A percentile compares a stretch with the other conserved stretches of the same genome.
These are phyloP conservation scores for Ia io DNA, from an alignment of 2,113 vertebrate genomes.

Conservation along the genomic window DNA sequence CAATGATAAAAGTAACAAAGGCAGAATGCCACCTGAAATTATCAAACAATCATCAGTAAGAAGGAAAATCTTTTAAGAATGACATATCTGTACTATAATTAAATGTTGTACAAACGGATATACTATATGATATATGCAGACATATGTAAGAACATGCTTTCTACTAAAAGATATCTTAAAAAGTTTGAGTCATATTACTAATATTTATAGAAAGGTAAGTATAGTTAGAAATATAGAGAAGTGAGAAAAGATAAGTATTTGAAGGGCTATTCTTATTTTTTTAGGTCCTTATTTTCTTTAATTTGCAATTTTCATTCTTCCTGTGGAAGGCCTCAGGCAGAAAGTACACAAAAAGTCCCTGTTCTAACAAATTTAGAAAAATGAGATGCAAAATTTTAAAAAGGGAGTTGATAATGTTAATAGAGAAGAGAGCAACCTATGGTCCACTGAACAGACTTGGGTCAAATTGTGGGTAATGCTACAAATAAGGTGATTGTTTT, in stretches of 20 bases:
- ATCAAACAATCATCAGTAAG: neutral
- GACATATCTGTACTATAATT: neutral
- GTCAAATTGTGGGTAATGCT: neutral
- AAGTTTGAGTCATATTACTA: slow-evolving; percentile 22
- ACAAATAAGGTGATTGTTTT: neutral
- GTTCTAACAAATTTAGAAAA: slow-evolving; percentile 41
- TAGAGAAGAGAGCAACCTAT: neutral
- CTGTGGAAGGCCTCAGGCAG: slow-evolving; percentile 34
- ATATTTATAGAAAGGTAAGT: slow-evolving; percentile 30
- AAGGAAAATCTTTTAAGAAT: neutral
- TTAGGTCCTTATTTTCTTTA: slow-evolving; percentile 47
- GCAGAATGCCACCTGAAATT: neutral
- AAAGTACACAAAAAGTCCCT: slow-evolving; percentile 56
- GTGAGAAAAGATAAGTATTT: slow-evolving; percentile 45
- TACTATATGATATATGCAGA: neutral
- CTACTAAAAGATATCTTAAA: slow-evolving; percentile 31
- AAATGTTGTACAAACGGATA: neutral
- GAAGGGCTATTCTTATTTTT: neutral
- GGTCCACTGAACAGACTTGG: neutral
- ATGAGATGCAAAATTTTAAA: neutral
- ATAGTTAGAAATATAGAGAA: slow-evolving; percentile 59
- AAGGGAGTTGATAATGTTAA: neutral
- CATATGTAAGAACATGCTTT: neutral
- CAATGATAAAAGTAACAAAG: neutral
- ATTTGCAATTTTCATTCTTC: slow-evolving; percentile 64